phyloP scores from a whole-genome alignment of 2,797 vertebrate genomes.

The Rhodeus uyekii region DNA sequence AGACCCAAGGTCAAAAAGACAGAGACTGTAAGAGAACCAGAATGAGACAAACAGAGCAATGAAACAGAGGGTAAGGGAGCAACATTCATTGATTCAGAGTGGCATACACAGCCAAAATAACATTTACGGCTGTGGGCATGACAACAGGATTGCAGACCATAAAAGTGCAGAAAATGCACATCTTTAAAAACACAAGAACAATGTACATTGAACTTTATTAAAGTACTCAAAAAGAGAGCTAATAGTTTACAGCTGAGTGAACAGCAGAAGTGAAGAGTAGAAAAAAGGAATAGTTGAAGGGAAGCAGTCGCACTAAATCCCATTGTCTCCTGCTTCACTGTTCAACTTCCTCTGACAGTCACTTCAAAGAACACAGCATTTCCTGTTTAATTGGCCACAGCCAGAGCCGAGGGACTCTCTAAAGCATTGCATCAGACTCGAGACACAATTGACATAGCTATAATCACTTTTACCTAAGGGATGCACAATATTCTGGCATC shows the following conservation, averaged over 20 bases:
- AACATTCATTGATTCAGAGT: conserved; percentile 47
- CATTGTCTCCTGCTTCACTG: conserved; percentile 56
- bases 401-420: conserved; percentile 60
- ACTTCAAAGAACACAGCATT: conserved; percentile 63
- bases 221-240: neutral
- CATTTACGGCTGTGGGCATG: conserved; percentile 6
- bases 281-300: conserved; percentile 44
- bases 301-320: conserved; percentile 45
- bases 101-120: conserved; percentile 9
- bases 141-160: neutral
- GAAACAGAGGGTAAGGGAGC: neutral
- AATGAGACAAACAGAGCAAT: neutral
- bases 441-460: neutral
- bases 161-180: neutral
- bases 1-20: conserved; percentile 22
- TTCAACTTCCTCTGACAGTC: conserved; percentile 61
- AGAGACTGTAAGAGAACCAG: conserved; percentile 15
- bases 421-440: conserved; percentile 38
- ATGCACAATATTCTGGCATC: neutral
- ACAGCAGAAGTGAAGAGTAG: neutral
- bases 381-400: conserved; percentile 67
- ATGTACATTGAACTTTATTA: neutral
- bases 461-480: neutral
- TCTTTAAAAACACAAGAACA: neutral
- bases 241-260: conserved; percentile 3